Base-by-base conservation (phyloP, 2,888 invertebrate species). In the Drosophila birchii region DNA sequence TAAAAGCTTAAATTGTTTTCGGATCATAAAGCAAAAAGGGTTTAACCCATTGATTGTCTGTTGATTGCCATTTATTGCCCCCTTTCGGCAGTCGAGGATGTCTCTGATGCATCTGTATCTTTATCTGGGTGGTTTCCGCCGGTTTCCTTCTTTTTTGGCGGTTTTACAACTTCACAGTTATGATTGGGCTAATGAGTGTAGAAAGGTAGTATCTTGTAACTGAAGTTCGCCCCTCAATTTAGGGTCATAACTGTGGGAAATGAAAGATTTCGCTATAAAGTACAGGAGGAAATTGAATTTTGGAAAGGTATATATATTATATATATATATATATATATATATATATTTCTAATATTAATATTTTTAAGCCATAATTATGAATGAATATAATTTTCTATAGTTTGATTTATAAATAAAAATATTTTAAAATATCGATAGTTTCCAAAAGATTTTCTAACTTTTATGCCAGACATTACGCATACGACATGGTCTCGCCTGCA, bases 1-100 rank as follows among this genome's bases (percentile, higher is more conserved):
- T 86, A 86, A 86, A 86, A 87, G 83, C 88, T 80, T 83, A 87
- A 87, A 86, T 86, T 87, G 88, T 86, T 85, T 87, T 87, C 83
- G 75, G 85, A 85, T 87, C 85, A 87, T 85, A 87, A 85, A 85
- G 79, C 80, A 77, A 79, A 87, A 78, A 76, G 80, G 82, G 75
- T 85, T 79, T 75, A 74, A 82, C 82, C 83, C 81, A 78, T 86
- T 82, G 82, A 79, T 85, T 87, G 85, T 76, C 71, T 75, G 78
- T 61, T 87, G 86, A 86, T 86, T 88, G 86, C 86, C 83, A 79
- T 81, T 88, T 81, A 86, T 86, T 71, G 81, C 76, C 67, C 62
- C 44, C 63, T 53, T 43, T 29, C 5, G 51, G 18, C 18, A 11
- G 29, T 38, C 41, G 34, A 49, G 44, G 73, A 59, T 61, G 62